These are phyloP conservation scores for Heliangelus exortis DNA, from an alignment of 2,797 vertebrate species.

Conservation along the genomic window DNA sequence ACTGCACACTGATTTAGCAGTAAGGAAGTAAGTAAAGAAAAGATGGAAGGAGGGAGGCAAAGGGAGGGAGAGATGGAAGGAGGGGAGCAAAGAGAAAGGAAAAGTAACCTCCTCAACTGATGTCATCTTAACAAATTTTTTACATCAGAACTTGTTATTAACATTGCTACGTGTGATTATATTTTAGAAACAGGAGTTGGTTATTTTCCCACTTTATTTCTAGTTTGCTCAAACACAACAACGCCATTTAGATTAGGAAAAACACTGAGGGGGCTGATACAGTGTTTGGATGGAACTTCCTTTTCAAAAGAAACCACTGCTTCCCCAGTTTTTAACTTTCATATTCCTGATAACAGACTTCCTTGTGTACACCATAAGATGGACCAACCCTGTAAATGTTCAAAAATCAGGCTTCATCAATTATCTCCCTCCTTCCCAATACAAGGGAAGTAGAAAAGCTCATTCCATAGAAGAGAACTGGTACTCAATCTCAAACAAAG, in stretches of 20 bases:
- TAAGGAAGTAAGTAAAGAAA: background rate
- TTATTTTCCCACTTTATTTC: constrained; percentile 24
- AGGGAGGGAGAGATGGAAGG: too few species aligned
- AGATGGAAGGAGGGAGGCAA: background rate
- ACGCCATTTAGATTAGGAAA: background rate
- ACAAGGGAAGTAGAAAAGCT: constrained; percentile 25
- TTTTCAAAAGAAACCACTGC: background rate
- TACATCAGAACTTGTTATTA: background rate
- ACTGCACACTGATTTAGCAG: background rate
- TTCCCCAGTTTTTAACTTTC: background rate
- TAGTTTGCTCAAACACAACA: constrained; percentile 15
- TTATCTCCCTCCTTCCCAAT: background rate
- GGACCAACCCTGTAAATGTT: background rate
- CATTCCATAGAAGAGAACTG: background rate
- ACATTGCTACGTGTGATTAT: background rate
- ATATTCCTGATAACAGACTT: background rate
- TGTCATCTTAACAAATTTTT: background rate
- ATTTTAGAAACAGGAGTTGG: background rate
- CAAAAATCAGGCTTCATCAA: background rate
- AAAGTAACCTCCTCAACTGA: background rate
- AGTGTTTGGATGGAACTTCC: background rate
- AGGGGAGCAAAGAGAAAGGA: background rate
- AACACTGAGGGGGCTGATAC: background rate
- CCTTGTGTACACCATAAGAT: background rate
- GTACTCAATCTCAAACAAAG: constrained; percentile 52